Evolutionary conservation across 2,888 invertebrate species (phyloP).

Genomic region (Tholera decimalis): DNA sequence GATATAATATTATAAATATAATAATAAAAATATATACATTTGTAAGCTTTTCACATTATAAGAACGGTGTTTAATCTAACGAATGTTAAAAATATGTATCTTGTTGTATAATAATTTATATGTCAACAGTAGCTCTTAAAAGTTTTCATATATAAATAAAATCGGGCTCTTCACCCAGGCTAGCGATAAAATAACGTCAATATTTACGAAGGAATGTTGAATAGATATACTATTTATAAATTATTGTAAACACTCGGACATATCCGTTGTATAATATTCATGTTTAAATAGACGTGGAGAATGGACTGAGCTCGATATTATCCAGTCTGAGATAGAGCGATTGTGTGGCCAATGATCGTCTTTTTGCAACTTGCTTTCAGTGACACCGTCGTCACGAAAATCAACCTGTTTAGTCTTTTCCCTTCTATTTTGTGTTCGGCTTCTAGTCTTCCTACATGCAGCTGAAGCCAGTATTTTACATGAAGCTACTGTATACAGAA

Average conservation of each 20-base stretch:
- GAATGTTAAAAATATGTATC: neutral
- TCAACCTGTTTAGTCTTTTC: neutral
- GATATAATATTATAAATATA: too few species aligned
- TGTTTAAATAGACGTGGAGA: conserved; percentile 10
- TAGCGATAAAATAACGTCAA: conserved; percentile 37
- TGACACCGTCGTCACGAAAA: neutral
- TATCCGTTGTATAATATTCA: conserved; percentile 34
- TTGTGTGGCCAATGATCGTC: neutral
- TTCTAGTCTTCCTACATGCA: neutral
- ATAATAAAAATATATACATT: too few species aligned
- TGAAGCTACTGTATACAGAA: neutral
- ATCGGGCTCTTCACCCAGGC: conserved; percentile 49
- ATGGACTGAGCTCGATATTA: neutral
- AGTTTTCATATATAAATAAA: conserved; percentile 20
- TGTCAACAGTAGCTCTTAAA: neutral
- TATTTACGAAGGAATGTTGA: conserved; percentile 49
- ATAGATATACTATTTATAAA: conserved; percentile 38
- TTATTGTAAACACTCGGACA: conserved; percentile 42
- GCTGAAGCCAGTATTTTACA: neutral
- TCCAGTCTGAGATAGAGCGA: neutral
- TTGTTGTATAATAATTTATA: conserved; percentile 21
- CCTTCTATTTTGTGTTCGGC: neutral
- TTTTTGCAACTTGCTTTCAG: neutral
- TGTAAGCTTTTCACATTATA: neutral
- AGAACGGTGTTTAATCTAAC: neutral